Base-by-base conservation (phyloP, 2,113 vertebrate species). In the Pungitius pungitius region DNA sequence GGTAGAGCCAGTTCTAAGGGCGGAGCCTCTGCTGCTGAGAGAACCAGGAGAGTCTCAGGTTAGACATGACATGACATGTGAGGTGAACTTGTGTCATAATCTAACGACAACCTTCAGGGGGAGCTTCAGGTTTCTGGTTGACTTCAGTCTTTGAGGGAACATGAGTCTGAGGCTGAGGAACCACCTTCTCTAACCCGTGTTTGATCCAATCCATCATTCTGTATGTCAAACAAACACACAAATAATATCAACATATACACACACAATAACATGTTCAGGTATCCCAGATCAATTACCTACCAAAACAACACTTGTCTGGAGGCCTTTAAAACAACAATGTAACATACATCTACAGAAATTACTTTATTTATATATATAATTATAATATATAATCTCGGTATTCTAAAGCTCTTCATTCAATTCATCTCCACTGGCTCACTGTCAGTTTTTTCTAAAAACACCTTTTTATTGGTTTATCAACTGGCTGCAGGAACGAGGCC, bases 191-290 rank as follows among this genome's bases (percentile, higher is more conserved):
- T 0, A 94, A 81, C 0, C 91, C 88, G 0, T 91, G 89, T 69
- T 93, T 94, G 22, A 94, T 73, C 93, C 93, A 94, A 1, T 88
- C 83, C 0, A 94, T 88, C 69, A 94, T 74, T 8, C 94, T 94
- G 84, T 37, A 39, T 6, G 1, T 22, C 18, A 59, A 26, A 80
- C 37, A 75, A 1, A 75, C 30, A 77, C 14, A 65, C 18, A 51
- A 35, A 35, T 35, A 35, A 35, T 35, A 35, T 35, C 33, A 26
- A 80, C 33, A 75, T 1, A 75, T 1, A 75, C 30, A 77, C 14
- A 65, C 18, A 51, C 33, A 35, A 35, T 35, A 35, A 35, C 6
- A 18, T 8, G n/a, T 35, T 22, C 3, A 49, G 18, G 40, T 43
- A 43, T 47, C 15, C n/a, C 47, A n/a, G 9, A 49, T n/a, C 5